Percentiles rank a stretch among this genome's conserved stretches.
Evolutionary conservation across 2,888 invertebrate species (phyloP).

Genomic region (Pyrrhia umbra): DNA sequence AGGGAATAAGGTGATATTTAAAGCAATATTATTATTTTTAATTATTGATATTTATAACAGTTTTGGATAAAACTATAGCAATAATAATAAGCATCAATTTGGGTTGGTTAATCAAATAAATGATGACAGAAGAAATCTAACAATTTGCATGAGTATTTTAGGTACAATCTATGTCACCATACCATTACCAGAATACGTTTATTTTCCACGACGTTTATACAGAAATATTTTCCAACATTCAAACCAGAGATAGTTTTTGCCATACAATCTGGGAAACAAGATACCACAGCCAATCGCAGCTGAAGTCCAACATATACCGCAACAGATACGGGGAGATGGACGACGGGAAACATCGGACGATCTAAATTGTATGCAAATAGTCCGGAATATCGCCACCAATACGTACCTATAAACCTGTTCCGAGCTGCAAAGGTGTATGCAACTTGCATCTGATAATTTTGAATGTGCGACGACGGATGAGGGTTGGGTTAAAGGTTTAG

Average conservation of each 20-base stretch:
- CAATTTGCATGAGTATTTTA: too few relatives aligned
- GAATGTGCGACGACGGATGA: not conserved
- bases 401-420: not conserved
- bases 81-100: too few relatives aligned
- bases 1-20: too few relatives aligned
- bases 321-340: conserved; percentile 27
- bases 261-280: not conserved
- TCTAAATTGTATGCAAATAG: conserved; percentile 54
- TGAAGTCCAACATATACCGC: not conserved
- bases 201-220: too few relatives aligned
- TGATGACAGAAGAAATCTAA: too few relatives aligned
- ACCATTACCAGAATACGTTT: too few relatives aligned
- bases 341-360: conserved; percentile 10
- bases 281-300: conserved; percentile 5
- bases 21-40: too few relatives aligned
- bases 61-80: too few relatives aligned
- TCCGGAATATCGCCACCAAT: not conserved
- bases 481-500: not conserved
- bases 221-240: too few relatives aligned
- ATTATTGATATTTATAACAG: too few relatives aligned
- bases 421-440: not conserved
- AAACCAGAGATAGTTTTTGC: not conserved
- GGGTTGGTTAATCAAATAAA: too few relatives aligned
- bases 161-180: too few relatives aligned
- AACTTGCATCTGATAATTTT: not conserved